Evolutionary conservation across 1,140 invertebrate genomes (phyloP), one percentile per base, ranked within the genome.

Genomic region (Thereuonema tuberculata): DNA sequence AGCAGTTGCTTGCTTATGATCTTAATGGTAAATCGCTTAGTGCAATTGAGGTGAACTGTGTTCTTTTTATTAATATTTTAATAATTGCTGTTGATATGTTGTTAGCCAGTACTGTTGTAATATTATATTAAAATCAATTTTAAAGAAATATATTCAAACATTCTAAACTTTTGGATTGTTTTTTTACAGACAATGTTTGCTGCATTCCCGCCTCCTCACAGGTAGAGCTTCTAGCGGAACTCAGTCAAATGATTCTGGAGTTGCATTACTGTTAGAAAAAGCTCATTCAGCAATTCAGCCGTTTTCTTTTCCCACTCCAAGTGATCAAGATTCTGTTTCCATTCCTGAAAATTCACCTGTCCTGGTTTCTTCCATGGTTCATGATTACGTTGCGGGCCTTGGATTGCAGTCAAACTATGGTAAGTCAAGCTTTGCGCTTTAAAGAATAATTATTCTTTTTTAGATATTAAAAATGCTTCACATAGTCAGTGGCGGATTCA

Each of bases 191-290:
- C 61, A 61, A 58, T 43, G 59, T 52, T 52, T 65, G 24, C 56
- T 60, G 49, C 55, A 53, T 46, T 55, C 24, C 28, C 23, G 23
- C 9, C 60, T 46, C 37, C 29, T 62, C 24, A 61, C 54, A n/a
- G 31, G 61, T 46, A 28, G 47, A 50, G 52, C 48, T 5, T 55
- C 63, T 37, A 57, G 29, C 57, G 64, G 56, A 46, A 61, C 46
- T 29, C 67, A 59, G 58, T 66, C 63, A 55, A 68, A 62, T 53
- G 69, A 70, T 62, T 69, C 68, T 17, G 69, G 69, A 27, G 67
- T 70, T 23, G 69, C 68, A 5, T 59, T 67, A 21, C 60, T 68
- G 21, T 61, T 69, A 54, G 67, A 70, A 63, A 64, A 65, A 26
- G 65, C 66, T 23, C 64, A 65, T 49, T 58, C 60, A 20, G 63